Conservation (phyloP, 2,113 vertebrate genomes). For the Artemisiospiza belli region DNA sequence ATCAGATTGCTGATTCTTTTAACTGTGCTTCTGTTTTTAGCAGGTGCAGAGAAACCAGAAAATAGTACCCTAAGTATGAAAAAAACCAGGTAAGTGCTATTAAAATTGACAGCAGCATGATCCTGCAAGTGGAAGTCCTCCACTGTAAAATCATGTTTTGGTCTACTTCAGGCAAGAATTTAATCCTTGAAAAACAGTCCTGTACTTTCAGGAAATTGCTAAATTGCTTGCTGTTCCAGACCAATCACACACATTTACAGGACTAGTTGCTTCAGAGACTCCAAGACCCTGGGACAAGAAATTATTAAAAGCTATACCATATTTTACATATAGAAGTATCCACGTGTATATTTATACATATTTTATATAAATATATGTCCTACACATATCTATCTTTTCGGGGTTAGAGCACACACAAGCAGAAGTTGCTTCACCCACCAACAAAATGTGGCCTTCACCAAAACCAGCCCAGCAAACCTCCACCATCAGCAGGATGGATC, state of each 20-base stretch:
- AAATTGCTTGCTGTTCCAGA: conserved; percentile 51
- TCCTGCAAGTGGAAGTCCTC: neutral
- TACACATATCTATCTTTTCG: neutral
- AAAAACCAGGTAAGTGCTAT: neutral
- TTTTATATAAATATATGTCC: neutral
- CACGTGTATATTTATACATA: neutral
- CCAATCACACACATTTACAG: neutral
- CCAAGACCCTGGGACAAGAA: neutral
- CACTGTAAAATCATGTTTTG: neutral
- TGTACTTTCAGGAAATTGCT: neutral
- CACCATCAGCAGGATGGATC: neutral
- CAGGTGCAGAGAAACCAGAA: neutral
- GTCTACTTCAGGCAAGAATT: conserved; percentile 13
- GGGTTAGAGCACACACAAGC: neutral
- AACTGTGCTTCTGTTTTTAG: neutral
- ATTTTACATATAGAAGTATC: neutral
- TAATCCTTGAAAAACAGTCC: conserved; percentile 18
- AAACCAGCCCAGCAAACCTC: neutral
- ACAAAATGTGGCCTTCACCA: fast-evolving
- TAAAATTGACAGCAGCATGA: neutral
- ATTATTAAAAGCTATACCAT: neutral
- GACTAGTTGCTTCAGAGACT: neutral
- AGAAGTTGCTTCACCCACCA: neutral
- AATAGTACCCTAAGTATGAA: neutral
- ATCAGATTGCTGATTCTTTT: neutral